Conservation (phyloP, 2,113 vertebrate species). For the Odontesthes bonariensis region DNA sequence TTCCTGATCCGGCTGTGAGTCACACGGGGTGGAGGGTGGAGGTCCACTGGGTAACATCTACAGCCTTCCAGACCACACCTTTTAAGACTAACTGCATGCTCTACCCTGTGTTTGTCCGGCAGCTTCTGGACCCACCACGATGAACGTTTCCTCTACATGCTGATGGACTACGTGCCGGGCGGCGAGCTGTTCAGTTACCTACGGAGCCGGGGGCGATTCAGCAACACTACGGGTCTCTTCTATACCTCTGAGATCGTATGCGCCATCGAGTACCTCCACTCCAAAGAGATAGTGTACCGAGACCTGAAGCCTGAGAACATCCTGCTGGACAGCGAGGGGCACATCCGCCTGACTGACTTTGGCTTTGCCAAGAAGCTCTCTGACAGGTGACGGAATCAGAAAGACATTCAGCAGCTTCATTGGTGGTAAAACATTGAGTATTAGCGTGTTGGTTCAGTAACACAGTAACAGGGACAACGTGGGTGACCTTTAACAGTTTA, state of each 20-base stretch:
- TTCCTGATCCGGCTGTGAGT: conserved; percentile 96
- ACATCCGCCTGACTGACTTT: conserved; percentile 96
- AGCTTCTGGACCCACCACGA: conserved; percentile 96
- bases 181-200: conserved; percentile 95
- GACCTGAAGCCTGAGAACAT: conserved; percentile 98
- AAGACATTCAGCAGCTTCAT: too few relatives aligned
- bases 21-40: background rate
- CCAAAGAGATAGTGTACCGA: conserved; percentile 92
- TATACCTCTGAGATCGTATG: conserved; percentile 92
- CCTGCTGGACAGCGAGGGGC: conserved; percentile 92
- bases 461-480: too few relatives aligned
- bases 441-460: too few relatives aligned
- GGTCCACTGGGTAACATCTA: too few relatives aligned
- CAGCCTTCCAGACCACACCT: too few relatives aligned
- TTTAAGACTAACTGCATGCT: background rate
- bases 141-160: conserved; percentile 92
- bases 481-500: too few relatives aligned
- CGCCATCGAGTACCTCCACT: conserved; percentile 95
- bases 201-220: conserved; percentile 91
- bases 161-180: conserved; percentile 94
- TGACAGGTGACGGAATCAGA: conserved; percentile 83
- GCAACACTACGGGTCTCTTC: conserved; percentile 88
- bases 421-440: too few relatives aligned
- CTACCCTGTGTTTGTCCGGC: background rate
- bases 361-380: conserved; percentile 96